Conservation (phyloP, 2,797 vertebrate genomes). For the Sebastes diploproa region DNA sequence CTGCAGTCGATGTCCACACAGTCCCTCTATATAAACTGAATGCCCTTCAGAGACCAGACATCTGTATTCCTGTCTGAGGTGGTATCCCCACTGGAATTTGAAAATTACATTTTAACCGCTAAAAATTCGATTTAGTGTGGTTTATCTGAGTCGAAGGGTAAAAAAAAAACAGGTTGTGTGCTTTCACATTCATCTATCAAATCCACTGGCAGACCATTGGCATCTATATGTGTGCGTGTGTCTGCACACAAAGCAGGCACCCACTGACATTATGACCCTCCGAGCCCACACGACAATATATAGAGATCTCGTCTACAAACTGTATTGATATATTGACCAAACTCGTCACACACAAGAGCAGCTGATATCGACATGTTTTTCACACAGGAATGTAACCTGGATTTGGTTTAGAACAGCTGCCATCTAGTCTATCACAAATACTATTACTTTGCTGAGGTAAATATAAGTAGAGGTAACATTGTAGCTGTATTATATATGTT, state of each 20-base stretch:
- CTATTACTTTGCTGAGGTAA: background rate
- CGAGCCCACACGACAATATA: conserved; percentile 14
- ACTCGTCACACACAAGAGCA: conserved; percentile 18
- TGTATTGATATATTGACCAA: conserved; percentile 47
- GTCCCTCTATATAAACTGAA: background rate
- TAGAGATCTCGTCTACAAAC: conserved; percentile 35
- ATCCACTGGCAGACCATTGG: background rate
- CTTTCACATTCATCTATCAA: conserved; percentile 25
- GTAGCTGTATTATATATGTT: background rate
- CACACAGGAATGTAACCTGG: conserved; percentile 24
- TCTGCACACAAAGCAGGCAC: conserved; percentile 11
- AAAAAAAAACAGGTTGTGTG: background rate
- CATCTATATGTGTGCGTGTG: background rate
- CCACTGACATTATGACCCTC: conserved; percentile 36
- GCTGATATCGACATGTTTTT: conserved; percentile 33
- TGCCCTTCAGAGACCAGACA: conserved; percentile 7
- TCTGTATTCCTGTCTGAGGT: conserved; percentile 1
- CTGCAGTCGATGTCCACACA: conserved; percentile 1
- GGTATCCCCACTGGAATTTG: background rate
- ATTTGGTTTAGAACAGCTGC: conserved; percentile 9
- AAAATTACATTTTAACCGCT: conserved; percentile 4
- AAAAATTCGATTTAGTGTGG: background rate
- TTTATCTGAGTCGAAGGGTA: background rate
- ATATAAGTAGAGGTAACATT: background rate
- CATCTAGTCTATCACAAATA: background rate